Evolutionary conservation across 2,797 vertebrate species (phyloP).

Genomic region (Anniella stebbinsi): DNA sequence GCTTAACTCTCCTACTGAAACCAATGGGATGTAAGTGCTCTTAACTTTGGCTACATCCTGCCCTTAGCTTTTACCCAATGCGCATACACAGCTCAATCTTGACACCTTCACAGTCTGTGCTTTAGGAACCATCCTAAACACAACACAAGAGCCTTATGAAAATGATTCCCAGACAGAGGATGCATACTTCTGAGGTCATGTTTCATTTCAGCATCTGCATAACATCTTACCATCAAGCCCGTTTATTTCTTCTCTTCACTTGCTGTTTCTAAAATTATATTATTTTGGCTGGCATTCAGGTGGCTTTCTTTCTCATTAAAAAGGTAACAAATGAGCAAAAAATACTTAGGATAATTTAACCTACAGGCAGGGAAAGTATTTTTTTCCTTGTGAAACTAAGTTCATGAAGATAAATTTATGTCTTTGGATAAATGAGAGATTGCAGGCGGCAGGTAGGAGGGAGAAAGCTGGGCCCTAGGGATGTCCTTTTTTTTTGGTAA

Average conservation of each 20-base stretch:
- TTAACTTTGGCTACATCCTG: background rate
- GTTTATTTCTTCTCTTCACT: background rate
- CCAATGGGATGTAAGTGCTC: background rate
- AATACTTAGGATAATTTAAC: background rate
- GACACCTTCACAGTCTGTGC: background rate
- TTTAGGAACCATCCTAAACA: background rate
- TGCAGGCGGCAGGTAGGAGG: background rate
- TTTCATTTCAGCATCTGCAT: conserved; percentile 22
- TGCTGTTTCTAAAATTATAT: conserved; percentile 9
- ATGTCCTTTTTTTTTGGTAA: too few species aligned
- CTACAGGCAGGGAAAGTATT: background rate
- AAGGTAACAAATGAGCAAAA: background rate
- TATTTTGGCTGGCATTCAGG: background rate
- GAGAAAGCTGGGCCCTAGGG: background rate
- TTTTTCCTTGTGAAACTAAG: background rate
- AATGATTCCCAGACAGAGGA: conserved; percentile 10
- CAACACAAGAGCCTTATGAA: background rate
- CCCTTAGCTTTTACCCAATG: background rate
- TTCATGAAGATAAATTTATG: background rate
- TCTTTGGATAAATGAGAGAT: background rate
- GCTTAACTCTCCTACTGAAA: background rate
- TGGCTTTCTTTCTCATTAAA: conserved; percentile 8
- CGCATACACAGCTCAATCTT: background rate
- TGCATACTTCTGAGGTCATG: conserved; percentile 11
- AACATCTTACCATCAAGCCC: background rate